Percentiles rank a stretch among this genome's conserved stretches.
These are phyloP conservation scores for Astyanax mexicanus DNA, from an alignment of 2,797 vertebrate species.

Conservation along the genomic window DNA sequence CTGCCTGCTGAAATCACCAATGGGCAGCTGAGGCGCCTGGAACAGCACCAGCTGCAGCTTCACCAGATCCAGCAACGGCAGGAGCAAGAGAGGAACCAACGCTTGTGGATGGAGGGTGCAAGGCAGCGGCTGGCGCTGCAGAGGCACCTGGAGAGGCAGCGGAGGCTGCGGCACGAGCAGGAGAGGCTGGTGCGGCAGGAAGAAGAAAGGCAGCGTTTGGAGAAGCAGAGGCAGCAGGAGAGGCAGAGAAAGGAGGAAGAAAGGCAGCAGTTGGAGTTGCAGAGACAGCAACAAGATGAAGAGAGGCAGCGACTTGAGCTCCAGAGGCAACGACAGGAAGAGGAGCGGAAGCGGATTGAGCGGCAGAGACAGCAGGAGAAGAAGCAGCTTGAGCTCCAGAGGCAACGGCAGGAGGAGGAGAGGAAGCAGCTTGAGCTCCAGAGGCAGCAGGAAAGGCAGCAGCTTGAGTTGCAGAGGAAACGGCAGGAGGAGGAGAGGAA, in stretches of 20 bases:
- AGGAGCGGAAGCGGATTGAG: too few species aligned
- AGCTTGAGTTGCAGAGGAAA: slow-evolving; percentile 70
- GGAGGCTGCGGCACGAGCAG: slow-evolving; percentile 23
- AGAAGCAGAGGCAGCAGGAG: slow-evolving; percentile 10
- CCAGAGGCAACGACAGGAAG: slow-evolving; percentile 48
- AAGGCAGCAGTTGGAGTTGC: slow-evolving; percentile 20
- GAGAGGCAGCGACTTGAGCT: slow-evolving; percentile 24
- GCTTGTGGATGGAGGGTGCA: slow-evolving; percentile 29
- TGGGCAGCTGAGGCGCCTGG: slow-evolving; percentile 67
- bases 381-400: slow-evolving; percentile 69
- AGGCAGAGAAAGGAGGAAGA: slow-evolving; percentile 21
- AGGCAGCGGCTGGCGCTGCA: slow-evolving; percentile 43
- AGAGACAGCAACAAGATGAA: slow-evolving; percentile 24
- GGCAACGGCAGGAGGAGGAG: slow-evolving; percentile 55
- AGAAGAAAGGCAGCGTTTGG: slow-evolving; percentile 34
- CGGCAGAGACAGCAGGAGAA: slow-evolving; percentile 61
- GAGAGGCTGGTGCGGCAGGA: slow-evolving; percentile 49
- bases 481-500: too few species aligned
- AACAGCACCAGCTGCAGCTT: slow-evolving; percentile 70
- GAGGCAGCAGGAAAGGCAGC: slow-evolving; percentile 63
- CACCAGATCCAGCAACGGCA: slow-evolving; percentile 69
- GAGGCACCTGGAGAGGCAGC: slow-evolving; percentile 35
- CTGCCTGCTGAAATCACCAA: slow-evolving; percentile 15
- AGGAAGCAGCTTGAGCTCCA: slow-evolving; percentile 71
- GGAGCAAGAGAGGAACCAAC: slow-evolving; percentile 64